Conservation (phyloP, 2,113 vertebrate genomes). For the Hydropotes inermis region DNA sequence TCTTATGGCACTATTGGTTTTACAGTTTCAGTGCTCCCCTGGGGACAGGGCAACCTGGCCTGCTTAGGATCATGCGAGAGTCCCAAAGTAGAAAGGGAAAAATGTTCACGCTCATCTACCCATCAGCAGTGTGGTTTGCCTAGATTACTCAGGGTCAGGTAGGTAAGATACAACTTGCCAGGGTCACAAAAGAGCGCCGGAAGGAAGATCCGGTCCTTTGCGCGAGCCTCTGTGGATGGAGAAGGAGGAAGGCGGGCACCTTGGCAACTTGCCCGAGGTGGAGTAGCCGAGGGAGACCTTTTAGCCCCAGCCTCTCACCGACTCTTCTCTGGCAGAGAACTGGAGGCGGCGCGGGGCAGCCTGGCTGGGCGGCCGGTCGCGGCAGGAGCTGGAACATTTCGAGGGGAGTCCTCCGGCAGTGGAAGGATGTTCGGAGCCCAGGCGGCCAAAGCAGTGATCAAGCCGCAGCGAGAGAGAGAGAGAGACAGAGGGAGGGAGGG, state of each 20-base stretch:
- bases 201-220: neutral
- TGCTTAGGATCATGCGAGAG: neutral
- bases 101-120: neutral
- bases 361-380: neutral
- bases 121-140: neutral
- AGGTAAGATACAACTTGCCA: neutral
- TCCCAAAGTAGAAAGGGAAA: neutral
- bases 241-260: accelerated
- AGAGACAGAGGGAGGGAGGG: accelerated
- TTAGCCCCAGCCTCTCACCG: neutral
- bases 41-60: neutral
- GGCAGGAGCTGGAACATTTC: neutral
- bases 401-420: neutral
- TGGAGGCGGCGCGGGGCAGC: neutral
- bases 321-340: neutral
- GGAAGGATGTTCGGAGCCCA: neutral
- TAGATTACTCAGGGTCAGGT: neutral
- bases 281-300: neutral
- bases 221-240: neutral
- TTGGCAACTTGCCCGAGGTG: neutral
- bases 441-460: neutral
- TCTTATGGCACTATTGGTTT: neutral
- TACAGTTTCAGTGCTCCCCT: neutral
- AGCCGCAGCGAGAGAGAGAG: accelerated
- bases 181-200: neutral